Evolutionary conservation across 2,888 invertebrate genomes (phyloP).

Genomic region (Rhyacophila evoluta): DNA sequence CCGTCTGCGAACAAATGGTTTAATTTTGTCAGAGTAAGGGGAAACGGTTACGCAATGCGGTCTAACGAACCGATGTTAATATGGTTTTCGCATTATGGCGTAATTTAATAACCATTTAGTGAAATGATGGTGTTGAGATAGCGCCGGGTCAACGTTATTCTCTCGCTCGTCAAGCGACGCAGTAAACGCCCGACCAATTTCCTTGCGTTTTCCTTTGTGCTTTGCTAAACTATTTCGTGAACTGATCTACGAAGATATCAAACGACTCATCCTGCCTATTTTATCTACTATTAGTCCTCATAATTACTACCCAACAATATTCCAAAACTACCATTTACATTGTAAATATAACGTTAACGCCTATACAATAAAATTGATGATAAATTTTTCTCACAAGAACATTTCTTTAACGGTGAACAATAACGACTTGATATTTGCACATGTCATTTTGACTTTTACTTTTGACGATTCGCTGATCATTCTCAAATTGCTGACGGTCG

Average conservation of each 20-base stretch:
- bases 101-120: conserved; percentile 50
- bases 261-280: too few species aligned
- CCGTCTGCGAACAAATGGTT: conserved; percentile 31
- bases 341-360: too few species aligned
- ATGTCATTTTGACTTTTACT: too few species aligned
- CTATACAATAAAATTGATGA: too few species aligned
- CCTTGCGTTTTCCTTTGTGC: neutral
- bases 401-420: too few species aligned
- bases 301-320: too few species aligned
- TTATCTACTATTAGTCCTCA: too few species aligned
- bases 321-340: too few species aligned
- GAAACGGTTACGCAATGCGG: conserved; percentile 21
- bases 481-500: too few species aligned
- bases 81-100: conserved; percentile 38
- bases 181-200: neutral
- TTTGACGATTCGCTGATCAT: too few species aligned
- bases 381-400: too few species aligned
- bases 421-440: too few species aligned
- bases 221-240: neutral
- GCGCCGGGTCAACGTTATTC: conserved; percentile 17
- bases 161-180: neutral
- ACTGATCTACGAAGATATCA: neutral
- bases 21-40: conserved; percentile 31
- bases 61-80: conserved; percentile 47
- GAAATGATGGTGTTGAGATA: conserved; percentile 43